Evolutionary conservation across 2,888 invertebrate genomes (phyloP).

Genomic region (Xestobium rufovillosum): DNA sequence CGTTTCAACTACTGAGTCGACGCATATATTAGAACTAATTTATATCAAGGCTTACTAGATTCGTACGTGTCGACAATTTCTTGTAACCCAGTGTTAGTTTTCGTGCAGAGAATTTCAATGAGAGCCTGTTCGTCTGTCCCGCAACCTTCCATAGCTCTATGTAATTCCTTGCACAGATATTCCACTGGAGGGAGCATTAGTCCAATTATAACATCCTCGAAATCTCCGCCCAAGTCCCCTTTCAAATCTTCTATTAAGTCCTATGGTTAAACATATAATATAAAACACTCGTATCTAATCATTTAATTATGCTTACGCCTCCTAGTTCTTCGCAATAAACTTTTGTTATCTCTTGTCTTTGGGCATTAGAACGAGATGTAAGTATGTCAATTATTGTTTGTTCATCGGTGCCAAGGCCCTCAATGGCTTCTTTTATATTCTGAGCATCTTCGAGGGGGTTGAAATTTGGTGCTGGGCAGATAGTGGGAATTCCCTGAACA

Average conservation of each 20-base stretch:
- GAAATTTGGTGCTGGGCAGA: slow-evolving; percentile 2
- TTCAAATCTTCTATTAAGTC: slow-evolving; percentile 2
- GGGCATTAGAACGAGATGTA: neutral
- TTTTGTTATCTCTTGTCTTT: slow-evolving; percentile 1
- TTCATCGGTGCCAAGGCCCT: slow-evolving; percentile 1
- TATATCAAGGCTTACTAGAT: neutral
- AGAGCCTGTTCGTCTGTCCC: slow-evolving; percentile 1
- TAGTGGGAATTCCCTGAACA: neutral
- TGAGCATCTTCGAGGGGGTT: neutral
- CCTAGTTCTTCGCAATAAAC: neutral
- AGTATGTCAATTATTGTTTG: neutral
- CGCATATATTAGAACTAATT: too few relatives aligned
- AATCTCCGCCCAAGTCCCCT: slow-evolving; percentile 46
- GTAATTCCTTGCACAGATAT: slow-evolving; percentile 1
- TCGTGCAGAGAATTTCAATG: neutral
- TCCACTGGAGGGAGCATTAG: neutral
- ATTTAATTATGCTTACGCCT: too few relatives aligned
- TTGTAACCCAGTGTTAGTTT: neutral
- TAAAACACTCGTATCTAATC: too few relatives aligned
- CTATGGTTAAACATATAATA: too few relatives aligned
- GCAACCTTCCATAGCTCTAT: neutral
- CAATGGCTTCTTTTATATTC: neutral
- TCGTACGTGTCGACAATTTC: neutral
- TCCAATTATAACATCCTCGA: slow-evolving; percentile 28
- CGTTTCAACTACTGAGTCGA: too few relatives aligned